Percentiles rank a stretch among this genome's conserved stretches.
Evolutionary conservation across 37 sponge, comb jelly and placozoan species (phyloP).

Genomic region (Aphrocallistes beatrix): DNA sequence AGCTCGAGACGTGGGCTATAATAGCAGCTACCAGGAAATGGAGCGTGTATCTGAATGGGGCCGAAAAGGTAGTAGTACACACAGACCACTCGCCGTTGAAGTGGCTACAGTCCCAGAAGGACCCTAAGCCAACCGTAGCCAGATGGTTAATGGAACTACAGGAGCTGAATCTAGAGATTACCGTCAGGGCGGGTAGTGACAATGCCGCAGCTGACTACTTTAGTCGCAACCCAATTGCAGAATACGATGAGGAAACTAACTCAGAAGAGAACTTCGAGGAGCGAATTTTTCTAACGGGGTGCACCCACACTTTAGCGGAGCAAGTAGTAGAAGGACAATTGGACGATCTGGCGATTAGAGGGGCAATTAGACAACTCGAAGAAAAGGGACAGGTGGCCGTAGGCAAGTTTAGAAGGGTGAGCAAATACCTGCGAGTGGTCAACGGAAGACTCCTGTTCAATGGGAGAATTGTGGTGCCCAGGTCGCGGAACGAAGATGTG

Average conservation of each 20-base stretch:
- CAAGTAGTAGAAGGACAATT: no score
- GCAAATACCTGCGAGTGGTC: neutral
- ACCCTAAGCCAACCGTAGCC: neutral
- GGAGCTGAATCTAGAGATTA: conserved; percentile 27
- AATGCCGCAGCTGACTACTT: neutral
- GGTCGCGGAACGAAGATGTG: no score
- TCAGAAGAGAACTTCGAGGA: no score
- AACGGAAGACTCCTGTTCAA: neutral
- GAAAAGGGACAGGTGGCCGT: neutral
- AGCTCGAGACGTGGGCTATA: neutral
- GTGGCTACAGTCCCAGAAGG: neutral
- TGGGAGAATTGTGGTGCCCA: neutral
- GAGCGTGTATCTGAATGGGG: neutral
- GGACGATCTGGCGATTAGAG: neutral
- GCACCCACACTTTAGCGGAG: no score
- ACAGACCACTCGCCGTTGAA: neutral
- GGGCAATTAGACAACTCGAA: neutral
- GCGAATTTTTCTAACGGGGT: no score
- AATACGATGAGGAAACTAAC: no score
- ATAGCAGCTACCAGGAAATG: neutral
- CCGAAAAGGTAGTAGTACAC: neutral
- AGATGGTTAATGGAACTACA: neutral
- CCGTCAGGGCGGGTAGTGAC: neutral
- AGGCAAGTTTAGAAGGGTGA: neutral
- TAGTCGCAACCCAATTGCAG: neutral